Conservation (phyloP, 2,113 vertebrate genomes). For the Chroicocephalus ridibundus region DNA sequence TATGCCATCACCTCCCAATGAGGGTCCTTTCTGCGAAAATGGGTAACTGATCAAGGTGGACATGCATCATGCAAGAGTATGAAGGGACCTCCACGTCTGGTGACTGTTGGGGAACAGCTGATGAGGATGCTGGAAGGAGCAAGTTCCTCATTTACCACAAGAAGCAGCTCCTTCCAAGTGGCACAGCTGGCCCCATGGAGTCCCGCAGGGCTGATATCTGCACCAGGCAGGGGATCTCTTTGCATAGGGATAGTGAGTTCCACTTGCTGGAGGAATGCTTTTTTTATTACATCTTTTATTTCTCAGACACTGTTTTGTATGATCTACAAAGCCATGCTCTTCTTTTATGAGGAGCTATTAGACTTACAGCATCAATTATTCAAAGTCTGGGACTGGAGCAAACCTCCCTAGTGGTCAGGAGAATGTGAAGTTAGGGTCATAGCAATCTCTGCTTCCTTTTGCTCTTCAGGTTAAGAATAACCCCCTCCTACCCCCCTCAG, state of each 20-base stretch:
- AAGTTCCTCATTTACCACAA: background rate
- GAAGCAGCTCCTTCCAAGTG: background rate
- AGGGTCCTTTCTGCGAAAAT: background rate
- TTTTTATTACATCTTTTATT: background rate
- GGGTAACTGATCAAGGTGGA: background rate
- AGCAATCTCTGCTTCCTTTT: background rate
- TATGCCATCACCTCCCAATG: background rate
- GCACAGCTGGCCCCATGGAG: background rate
- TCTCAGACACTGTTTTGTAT: background rate
- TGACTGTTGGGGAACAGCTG: background rate
- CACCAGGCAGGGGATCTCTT: background rate
- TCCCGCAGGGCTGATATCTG: background rate
- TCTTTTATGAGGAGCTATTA: background rate
- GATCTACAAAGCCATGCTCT: background rate
- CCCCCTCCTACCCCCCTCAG: background rate
- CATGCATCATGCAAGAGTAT: accelerated
- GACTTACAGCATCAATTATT: background rate
- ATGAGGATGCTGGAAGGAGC: background rate
- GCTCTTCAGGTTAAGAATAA: background rate
- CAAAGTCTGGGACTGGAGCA: background rate
- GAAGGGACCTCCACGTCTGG: background rate
- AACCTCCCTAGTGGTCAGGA: background rate
- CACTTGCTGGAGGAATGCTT: background rate
- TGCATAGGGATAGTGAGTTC: background rate
- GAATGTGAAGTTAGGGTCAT: background rate